These are phyloP conservation scores for Bellardia pandia DNA, from an alignment of 2,888 invertebrate genomes.

Conservation along the genomic window DNA sequence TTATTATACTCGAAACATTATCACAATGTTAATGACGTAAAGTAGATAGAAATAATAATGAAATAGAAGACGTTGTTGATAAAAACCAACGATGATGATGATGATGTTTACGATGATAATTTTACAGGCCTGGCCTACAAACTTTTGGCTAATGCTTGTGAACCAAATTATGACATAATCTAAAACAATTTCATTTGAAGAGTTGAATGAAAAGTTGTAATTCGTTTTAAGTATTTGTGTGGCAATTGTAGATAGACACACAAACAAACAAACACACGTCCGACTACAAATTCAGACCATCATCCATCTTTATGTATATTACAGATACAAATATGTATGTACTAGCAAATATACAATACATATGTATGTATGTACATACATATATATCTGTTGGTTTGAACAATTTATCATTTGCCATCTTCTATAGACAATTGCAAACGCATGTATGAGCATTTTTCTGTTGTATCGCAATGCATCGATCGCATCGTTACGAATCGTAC, in stretches of 20 bases:
- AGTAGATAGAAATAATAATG: neutral
- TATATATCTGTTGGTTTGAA: neutral
- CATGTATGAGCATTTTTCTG: constrained; percentile 1
- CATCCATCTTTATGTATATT: constrained; percentile 31
- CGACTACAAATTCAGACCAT: constrained; percentile 30
- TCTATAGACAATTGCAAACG: constrained; percentile 34
- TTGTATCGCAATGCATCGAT: constrained; percentile 17
- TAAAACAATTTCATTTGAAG: constrained; percentile 54
- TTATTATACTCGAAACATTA: neutral
- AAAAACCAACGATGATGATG: neutral
- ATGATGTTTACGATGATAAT: constrained; percentile 21
- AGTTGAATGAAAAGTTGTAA: constrained; percentile 61
- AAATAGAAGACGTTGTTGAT: neutral
- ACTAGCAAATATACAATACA: neutral
- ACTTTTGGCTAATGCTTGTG: constrained; percentile 53
- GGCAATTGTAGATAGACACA: constrained; percentile 10
- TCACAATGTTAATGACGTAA: neutral
- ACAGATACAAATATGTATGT: neutral
- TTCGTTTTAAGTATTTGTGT: constrained; percentile 36
- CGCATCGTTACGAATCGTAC: constrained; percentile 40
- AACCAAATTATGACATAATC: constrained; percentile 65
- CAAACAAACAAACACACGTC: neutral
- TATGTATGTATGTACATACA: neutral
- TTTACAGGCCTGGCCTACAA: constrained; percentile 53
- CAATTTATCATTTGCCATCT: constrained; percentile 52